Conservation (phyloP, 2,113 vertebrate species). For the Neolamprologus fasciatus region DNA sequence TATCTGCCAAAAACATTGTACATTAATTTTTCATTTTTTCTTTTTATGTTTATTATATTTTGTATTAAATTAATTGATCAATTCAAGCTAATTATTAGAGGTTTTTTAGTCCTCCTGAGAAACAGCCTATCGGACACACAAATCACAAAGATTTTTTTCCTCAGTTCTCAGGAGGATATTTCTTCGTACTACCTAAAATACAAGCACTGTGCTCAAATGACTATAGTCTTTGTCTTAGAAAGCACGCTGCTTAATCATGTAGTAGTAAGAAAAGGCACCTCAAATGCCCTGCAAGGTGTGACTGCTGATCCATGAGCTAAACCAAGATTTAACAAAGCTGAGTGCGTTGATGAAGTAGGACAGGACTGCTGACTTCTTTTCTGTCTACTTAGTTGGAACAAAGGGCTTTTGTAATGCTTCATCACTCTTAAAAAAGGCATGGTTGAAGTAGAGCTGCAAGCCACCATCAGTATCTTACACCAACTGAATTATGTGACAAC, state of each 20-base stretch:
- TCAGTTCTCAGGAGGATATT: neutral
- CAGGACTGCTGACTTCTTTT: constrained; percentile 28
- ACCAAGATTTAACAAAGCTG: neutral
- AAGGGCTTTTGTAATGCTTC: constrained; percentile 13
- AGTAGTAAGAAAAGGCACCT: neutral
- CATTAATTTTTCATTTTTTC: neutral
- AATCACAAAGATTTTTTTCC: neutral
- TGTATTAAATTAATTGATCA: neutral
- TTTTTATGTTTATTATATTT: neutral
- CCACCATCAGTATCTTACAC: neutral
- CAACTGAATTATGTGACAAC: constrained; percentile 11
- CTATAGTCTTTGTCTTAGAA: neutral
- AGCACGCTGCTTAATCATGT: neutral
- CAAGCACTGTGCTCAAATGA: neutral
- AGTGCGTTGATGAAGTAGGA: neutral
- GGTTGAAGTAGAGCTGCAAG: neutral
- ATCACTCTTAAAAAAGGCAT: neutral
- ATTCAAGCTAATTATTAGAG: neutral
- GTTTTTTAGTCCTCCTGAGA: neutral
- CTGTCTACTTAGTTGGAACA: constrained; percentile 10
- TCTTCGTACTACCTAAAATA: neutral
- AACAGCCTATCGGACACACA: neutral
- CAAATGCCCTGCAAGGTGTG: neutral
- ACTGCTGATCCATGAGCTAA: neutral
- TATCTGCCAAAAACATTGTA: neutral